These are phyloP conservation scores for Calcarius lapponicus DNA, from an alignment of 2,797 vertebrate genomes.

Conservation along the genomic window DNA sequence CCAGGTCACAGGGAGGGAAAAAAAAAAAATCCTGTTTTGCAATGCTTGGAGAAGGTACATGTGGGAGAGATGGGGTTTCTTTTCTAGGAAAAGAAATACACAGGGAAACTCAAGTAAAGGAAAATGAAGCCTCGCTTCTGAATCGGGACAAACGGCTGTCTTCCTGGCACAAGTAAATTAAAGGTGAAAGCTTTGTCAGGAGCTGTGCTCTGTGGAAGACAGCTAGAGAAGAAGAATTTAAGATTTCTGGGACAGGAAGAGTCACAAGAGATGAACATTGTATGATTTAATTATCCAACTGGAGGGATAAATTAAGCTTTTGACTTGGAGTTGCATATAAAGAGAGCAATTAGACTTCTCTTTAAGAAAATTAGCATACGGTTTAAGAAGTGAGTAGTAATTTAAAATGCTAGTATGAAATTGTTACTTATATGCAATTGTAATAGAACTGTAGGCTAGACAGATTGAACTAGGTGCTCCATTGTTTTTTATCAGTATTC, in stretches of 20 bases:
- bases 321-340: slow-evolving; percentile 41
- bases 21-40: background rate
- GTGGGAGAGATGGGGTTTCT: slow-evolving; percentile 27
- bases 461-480: background rate
- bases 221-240: slow-evolving; percentile 27
- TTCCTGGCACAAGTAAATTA: background rate
- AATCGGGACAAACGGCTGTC: slow-evolving; percentile 22
- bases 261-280: background rate
- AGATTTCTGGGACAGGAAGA: slow-evolving; percentile 27
- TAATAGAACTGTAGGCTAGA: background rate
- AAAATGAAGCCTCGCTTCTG: background rate
- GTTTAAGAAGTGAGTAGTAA: slow-evolving; percentile 19
- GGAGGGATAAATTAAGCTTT: slow-evolving; percentile 43
- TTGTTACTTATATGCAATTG: background rate
- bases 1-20: background rate
- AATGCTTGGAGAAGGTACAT: background rate
- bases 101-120: background rate
- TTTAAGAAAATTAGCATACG: slow-evolving; percentile 35
- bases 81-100: background rate
- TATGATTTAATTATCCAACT: slow-evolving; percentile 45
- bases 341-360: slow-evolving; percentile 43
- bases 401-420: slow-evolving; percentile 19
- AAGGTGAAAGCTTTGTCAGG: slow-evolving; percentile 49
- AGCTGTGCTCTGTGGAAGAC: slow-evolving; percentile 11
- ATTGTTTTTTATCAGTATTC: background rate